Evolutionary conservation across 1,140 invertebrate species (phyloP).

Genomic region (Tetramorium parvispinum): DNA sequence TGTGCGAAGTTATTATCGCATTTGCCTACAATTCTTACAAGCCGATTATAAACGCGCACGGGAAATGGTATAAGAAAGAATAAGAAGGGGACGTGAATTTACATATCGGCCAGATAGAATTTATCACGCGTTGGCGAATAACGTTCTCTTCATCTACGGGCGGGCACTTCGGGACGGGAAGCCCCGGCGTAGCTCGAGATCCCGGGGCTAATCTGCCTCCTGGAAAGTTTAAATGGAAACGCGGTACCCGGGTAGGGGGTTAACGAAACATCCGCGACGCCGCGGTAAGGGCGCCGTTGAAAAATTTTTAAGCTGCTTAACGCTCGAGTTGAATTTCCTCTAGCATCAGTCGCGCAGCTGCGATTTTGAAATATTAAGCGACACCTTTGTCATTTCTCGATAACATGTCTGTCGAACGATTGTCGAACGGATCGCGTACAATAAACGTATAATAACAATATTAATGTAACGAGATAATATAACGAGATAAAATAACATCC

Average conservation of each 20-base stretch:
- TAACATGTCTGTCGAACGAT: slow-evolving; percentile 1
- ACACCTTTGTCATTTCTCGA: slow-evolving; percentile 25
- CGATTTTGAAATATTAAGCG: slow-evolving; percentile 55
- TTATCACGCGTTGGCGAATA: slow-evolving; percentile 49
- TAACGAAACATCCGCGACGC: slow-evolving; percentile 66
- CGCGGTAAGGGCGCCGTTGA: slow-evolving; percentile 30
- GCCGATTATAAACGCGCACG: background rate
- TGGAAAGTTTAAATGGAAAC: slow-evolving; percentile 77
- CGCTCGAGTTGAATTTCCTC: slow-evolving; percentile 72
- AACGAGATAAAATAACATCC: background rate
- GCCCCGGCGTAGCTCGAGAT: slow-evolving; percentile 63
- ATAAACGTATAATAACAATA: background rate
- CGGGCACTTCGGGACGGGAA: slow-evolving; percentile 34
- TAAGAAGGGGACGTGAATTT: background rate
- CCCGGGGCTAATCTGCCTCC: slow-evolving; percentile 71
- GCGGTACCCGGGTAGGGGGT: slow-evolving; percentile 48
- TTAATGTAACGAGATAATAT: background rate
- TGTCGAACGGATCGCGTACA: background rate
- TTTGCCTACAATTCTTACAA: background rate
- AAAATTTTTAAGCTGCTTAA: slow-evolving; percentile 79
- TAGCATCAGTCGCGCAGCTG: background rate
- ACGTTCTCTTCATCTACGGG: slow-evolving; percentile 37
- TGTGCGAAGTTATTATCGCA: background rate
- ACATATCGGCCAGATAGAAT: slow-evolving; percentile 45
- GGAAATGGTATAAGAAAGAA: background rate